Conservation (phyloP, 2,113 vertebrate genomes). For the Gadus macrocephalus region DNA sequence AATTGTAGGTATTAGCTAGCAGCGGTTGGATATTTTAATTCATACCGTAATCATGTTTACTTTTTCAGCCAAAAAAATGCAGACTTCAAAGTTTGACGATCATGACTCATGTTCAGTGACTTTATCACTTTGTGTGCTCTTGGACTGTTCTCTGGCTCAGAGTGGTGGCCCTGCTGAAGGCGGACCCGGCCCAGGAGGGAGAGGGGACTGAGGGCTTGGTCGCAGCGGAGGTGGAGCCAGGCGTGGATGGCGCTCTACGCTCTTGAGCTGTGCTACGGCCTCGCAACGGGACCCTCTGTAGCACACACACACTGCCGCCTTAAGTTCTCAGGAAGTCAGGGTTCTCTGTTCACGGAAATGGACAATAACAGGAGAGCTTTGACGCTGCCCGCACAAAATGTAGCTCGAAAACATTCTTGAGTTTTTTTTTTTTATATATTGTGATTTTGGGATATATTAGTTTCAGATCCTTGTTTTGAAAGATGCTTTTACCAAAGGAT, state of each 20-base stretch:
- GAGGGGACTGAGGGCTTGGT: constrained; percentile 30
- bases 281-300: not conserved
- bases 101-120: not conserved
- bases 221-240: constrained; percentile 34
- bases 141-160: constrained; percentile 35
- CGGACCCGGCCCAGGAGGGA: constrained; percentile 38
- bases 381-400: not conserved
- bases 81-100: not conserved
- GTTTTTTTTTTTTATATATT: not conserved
- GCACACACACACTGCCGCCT: constrained; percentile 5
- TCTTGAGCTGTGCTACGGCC: constrained; percentile 19
- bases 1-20: no score
- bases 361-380: not conserved
- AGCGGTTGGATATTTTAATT: no score
- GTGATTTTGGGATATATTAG: not conserved
- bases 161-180: constrained; percentile 38
- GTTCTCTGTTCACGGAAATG: not conserved
- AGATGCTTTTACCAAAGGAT: no score
- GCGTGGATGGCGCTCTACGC: constrained; percentile 30
- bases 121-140: not conserved
- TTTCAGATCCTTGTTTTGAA: not conserved
- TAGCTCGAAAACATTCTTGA: not conserved
- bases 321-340: not conserved
- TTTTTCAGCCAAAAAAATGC: not conserved
- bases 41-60: no score